Base-by-base conservation (phyloP, 2,113 vertebrate species). In the Albula glossodonta region DNA sequence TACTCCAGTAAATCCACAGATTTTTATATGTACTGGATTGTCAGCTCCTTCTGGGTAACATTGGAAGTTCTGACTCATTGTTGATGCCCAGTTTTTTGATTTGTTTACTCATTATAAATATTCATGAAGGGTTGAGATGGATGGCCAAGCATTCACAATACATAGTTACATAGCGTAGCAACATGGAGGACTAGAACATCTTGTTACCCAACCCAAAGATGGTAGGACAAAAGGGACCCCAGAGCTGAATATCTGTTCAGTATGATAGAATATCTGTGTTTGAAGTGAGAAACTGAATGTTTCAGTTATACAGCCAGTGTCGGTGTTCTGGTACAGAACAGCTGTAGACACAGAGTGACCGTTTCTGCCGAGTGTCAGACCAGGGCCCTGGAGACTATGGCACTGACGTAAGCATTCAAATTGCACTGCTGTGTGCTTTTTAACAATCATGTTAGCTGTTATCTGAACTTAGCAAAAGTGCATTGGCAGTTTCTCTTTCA, bases 401-500 rank as follows among this genome's bases (percentile, higher is more conserved):
- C 74, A 84, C 83, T 41, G 83, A 57, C 51, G 49, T 31, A 41
- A 11, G 15, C 51, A 51, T 51, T 66, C 84, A 80, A 22, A 77
- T 25, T 25, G 22, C 25, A 83, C 81, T 66, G 80, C 5, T 25
- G 13, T 79, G 9, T 81, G 79, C 70, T 56, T 53, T 12, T 78
- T 12, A n/a, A 12, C 52, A 17, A 22, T 51, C 70, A 51, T 70
- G 57, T 85, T 63, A 57, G 56, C 70, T 86, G 31, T 86, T 22
- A 52, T 81, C 51, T 81, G 80, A 51, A 48, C 49, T 50, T 66
- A 66, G 22, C 31, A 56, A 41, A 79, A 49, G 25, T 85, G 48
- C 79, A 63, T 51, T 83, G 80, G 80, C 49, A 15, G 49, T 56
- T 83, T 85, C 85, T 87, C 81, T 88, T 91, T 90, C 88, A 88